phyloP scores from a whole-genome alignment of 2,797 vertebrate species.

The Echeneis naucrates region DNA sequence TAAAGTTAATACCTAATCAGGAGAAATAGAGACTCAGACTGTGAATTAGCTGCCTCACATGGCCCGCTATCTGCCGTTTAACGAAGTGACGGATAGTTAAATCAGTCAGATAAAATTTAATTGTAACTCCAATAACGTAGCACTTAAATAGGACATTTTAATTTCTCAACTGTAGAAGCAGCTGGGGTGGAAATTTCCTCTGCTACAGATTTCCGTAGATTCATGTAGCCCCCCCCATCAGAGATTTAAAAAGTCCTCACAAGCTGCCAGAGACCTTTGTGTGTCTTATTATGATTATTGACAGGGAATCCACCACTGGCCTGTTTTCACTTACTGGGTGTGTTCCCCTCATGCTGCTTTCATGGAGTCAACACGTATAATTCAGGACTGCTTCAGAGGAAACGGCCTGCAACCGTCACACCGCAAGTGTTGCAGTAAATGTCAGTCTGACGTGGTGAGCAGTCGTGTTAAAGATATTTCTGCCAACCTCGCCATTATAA shows the following conservation, averaged over 20 bases:
- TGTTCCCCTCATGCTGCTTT: background rate
- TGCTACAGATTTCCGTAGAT: background rate
- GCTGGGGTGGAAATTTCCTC: background rate
- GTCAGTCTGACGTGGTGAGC: background rate
- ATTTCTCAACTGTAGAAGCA: background rate
- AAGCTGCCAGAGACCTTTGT: slow-evolving; percentile 39
- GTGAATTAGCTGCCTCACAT: background rate
- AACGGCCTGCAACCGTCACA: background rate
- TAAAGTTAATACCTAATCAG: background rate
- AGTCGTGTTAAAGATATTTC: background rate
- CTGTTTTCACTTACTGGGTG: background rate
- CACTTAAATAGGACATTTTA: background rate
- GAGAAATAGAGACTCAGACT: background rate
- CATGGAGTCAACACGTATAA: background rate
- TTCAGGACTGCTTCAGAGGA: background rate
- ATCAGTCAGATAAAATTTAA: background rate
- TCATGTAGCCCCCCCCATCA: background rate
- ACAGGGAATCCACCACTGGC: background rate
- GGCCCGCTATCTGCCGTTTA: too few relatives aligned
- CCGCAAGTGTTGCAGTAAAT: too few relatives aligned
- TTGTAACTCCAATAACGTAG: background rate
- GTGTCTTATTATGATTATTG: slow-evolving; percentile 2
- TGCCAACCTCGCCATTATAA: background rate
- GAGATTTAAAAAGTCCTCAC: slow-evolving; percentile 32
- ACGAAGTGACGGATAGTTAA: background rate